Base-by-base conservation (phyloP, 2,797 vertebrate species). In the Balearica regulorum region DNA sequence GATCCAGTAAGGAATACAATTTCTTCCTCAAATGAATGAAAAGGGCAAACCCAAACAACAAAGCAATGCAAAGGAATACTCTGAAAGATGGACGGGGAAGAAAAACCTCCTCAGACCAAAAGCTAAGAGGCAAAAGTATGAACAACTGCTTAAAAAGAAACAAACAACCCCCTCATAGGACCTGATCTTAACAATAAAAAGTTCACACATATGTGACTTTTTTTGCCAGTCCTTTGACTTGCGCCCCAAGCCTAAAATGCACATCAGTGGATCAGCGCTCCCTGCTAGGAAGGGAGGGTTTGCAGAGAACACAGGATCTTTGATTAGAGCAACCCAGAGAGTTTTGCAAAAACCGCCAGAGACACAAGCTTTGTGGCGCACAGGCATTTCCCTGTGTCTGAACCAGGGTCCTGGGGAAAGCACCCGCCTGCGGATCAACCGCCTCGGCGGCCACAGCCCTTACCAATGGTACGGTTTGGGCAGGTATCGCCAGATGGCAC, bases 401-500 rank as follows among this genome's bases (percentile, higher is more conserved):
- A 68, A 33, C 21, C 20, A n/a, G 64, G 48, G 54, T 54, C 62
- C 68, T 29, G 44, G 37, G n/a, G 58, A 75, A 88, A 54, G 61
- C 46, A 70, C 31, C 33, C 1, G 10, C 26, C 81, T 33, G 25
- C 2, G 1, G 48, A 86, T 33, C 26, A 37, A 12, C 14, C 3
- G 48, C 57, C 41, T 18, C 2, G 5, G 54, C 1, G 2, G 25
- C 43, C 6, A 1, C 43, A 43, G 76, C n/a, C 55, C 87, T 28
- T 16, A 37, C 77, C 90, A 65, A 55, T 4, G 33, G 79, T 48
- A 24, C n/a, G 88, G 55, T 41, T 48, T 43, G 84, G 93, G 92
- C 94, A 92, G 65, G 78, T 93, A 94, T 97, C 96, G 28, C 93
- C 94, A 97, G 96, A 77, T 97, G 96, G 96, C 96, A 97, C 95